phyloP scores from a whole-genome alignment of 2,113 vertebrate genomes.

The Probosciger aterrimus region DNA sequence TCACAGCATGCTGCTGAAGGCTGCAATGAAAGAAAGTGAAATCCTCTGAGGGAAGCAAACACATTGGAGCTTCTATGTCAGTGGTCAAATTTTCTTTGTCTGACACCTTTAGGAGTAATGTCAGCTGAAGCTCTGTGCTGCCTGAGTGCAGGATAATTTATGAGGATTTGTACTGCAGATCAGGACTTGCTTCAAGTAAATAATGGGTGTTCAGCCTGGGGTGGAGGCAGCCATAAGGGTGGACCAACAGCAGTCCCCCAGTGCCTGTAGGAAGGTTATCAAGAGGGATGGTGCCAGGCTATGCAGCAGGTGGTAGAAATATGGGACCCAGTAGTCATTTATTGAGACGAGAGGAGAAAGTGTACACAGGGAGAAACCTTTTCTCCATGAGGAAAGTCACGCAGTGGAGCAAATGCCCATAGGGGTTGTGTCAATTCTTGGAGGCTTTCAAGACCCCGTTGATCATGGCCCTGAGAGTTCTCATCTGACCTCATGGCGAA shows the following conservation, averaged over 20 bases:
- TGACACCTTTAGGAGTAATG: not conserved
- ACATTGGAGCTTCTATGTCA: not conserved
- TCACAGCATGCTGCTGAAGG: not conserved
- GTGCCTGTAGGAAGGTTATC: not conserved
- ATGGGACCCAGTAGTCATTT: not conserved
- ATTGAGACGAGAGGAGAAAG: not conserved
- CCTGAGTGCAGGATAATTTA: not conserved
- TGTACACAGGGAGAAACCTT: not conserved
- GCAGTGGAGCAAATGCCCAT: not conserved
- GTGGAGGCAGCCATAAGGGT: not conserved
- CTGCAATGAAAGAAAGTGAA: not conserved
- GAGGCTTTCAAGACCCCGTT: not conserved
- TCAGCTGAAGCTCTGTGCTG: not conserved
- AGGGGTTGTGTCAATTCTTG: not conserved
- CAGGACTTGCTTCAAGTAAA: not conserved
- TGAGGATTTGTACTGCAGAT: not conserved
- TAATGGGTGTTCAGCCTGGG: not conserved
- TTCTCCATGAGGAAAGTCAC: not conserved
- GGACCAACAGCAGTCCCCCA: not conserved
- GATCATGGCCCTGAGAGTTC: not conserved
- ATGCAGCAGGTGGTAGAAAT: rapidly evolving
- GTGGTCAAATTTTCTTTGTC: not conserved
- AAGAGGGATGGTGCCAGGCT: not conserved
- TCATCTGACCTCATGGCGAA: not conserved
- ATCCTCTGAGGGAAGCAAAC: not conserved